Percentiles rank a stretch among this genome's conserved stretches.
These are phyloP conservation scores for Deilephila elpenor DNA, from an alignment of 2,888 invertebrate genomes.

Conservation along the genomic window DNA sequence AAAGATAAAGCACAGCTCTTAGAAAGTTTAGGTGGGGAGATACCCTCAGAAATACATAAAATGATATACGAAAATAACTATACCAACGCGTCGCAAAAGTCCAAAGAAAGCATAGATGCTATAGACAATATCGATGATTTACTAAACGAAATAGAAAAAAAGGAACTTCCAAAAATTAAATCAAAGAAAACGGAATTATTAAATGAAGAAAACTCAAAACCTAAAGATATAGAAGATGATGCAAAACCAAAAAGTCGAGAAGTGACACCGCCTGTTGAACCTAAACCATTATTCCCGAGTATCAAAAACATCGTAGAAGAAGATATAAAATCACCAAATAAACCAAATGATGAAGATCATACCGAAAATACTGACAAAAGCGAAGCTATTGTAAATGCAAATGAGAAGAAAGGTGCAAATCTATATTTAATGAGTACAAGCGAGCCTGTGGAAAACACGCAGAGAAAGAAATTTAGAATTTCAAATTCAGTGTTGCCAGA, in stretches of 20 bases:
- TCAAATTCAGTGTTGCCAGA: conserved; percentile 75
- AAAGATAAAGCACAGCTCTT: conserved; percentile 81
- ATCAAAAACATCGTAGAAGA: conserved; percentile 50
- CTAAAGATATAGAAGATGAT: conserved; percentile 54
- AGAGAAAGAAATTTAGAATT: conserved; percentile 74
- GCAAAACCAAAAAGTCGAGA: conserved; percentile 52
- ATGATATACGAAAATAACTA: conserved; percentile 69
- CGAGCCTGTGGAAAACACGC: conserved; percentile 57
- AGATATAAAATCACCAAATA: conserved; percentile 51
- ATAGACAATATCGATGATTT: conserved; percentile 67
- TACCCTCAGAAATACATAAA: conserved; percentile 78
- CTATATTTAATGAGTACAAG: conserved; percentile 64
- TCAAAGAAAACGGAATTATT: conserved; percentile 57
- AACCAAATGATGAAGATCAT: conserved; percentile 43
- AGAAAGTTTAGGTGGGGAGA: conserved; percentile 81
- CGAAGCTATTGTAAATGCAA: conserved; percentile 38
- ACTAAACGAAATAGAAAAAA: conserved; percentile 74
- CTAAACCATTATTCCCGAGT: conserved; percentile 56
- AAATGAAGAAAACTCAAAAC: conserved; percentile 48
- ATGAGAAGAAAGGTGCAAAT: conserved; percentile 69
- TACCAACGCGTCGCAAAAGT: conserved; percentile 56
- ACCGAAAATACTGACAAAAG: conserved; percentile 49
- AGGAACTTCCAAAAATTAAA: conserved; percentile 69
- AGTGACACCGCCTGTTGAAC: conserved; percentile 54
- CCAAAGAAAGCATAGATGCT: conserved; percentile 48